Base-by-base conservation (phyloP, 2,113 vertebrate genomes). In the Pseudorectes ferrugineus region DNA sequence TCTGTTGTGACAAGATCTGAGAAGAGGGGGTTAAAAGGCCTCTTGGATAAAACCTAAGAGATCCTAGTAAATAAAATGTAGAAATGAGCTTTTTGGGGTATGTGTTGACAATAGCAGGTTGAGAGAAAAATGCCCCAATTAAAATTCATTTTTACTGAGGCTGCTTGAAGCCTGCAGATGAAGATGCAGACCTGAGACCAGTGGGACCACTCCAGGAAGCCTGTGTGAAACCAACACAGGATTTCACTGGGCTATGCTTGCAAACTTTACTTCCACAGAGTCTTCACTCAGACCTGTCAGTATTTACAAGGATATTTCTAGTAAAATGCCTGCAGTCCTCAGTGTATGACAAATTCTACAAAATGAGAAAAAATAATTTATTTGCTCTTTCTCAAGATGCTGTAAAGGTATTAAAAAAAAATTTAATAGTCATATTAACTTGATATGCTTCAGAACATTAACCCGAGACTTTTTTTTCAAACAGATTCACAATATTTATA, bases 401-500 rank as follows among this genome's bases (percentile, higher is more conserved):
- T 78, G n/a, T 81, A 85, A 86, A 66, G 26, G 42, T 84, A 85
- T 82, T 29, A 5, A 48, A 75, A 85, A 85, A 95, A 85, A 45
- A 45, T 14, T 21, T 65, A 71, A 80, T 48, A 55, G 76, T 54
- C 4, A 6, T 58, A 54, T 85, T 87, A 77, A 83, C 71, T 75
- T 57, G 61, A 35, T 83, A 31, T 46, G 18, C 26, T 87, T 92
- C 81, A 73, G 65, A 90, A 92, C 55, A 85, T 52, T 58, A 80
- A 77, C 35, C 38, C 14, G 63, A 38, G 71, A 78, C 11, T 4
- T 73, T 42, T 73, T n/a, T 85, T 88, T 74, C 40, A 52, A 57
- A 86, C 9, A 36, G 45, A 85, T 94, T 95, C 35, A 82, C 24
- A 78, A 81, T 89, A 82, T 94, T 91, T 84, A 82, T 68, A 87